Evolutionary conservation across 1,140 invertebrate species (phyloP), one percentile per base, ranked within the genome.

Genomic region (Cryptotermes secundus): DNA sequence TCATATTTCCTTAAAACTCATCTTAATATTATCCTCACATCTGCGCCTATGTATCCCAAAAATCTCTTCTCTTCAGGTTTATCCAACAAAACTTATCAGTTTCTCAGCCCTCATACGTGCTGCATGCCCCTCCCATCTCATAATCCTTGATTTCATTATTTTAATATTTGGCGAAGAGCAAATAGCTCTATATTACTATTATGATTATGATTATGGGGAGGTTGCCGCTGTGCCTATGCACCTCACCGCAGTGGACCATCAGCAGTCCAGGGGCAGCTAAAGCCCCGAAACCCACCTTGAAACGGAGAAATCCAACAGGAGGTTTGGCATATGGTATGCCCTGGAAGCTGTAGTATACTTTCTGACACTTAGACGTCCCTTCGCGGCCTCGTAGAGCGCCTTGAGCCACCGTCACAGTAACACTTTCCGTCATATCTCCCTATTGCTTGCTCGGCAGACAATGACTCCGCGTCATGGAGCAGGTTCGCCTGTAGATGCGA

Each of bases 261-360:
- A 72, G 26, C 10, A 31, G 1, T 16, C 53, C 53, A 16, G 4
- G 7, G 34, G 53, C n/a, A 14, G 26, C 59, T 31, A n/a, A 65
- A n/a, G 45, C 3, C 45, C 12, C 83, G n/a, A n/a, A n/a, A n/a
- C n/a, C 49, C 36, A 89, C 88, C 85, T 86, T 86, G 84, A 90
- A 90, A n/a, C 90, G 84, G 19, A 89, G 86, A 16, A 87, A 80
- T 36, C 88, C 89, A 24, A 90, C 84, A 12, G 90, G 90, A 42
- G 90, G 87, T 79, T 87, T 86, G 31, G 90, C 89, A 84, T 88
- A 90, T 2, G 90, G 90, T 38, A 90, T 88, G 34, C 89, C 89
- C 24, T 88, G 86, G 85, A 89, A 90, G 83, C 83, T 84, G 83
- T 34, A 45, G 83, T 34, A 84, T 4, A 38, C 45, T 22, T 36